Base-by-base conservation (phyloP, 2,888 invertebrate species). In the Melanostoma mellinum region DNA sequence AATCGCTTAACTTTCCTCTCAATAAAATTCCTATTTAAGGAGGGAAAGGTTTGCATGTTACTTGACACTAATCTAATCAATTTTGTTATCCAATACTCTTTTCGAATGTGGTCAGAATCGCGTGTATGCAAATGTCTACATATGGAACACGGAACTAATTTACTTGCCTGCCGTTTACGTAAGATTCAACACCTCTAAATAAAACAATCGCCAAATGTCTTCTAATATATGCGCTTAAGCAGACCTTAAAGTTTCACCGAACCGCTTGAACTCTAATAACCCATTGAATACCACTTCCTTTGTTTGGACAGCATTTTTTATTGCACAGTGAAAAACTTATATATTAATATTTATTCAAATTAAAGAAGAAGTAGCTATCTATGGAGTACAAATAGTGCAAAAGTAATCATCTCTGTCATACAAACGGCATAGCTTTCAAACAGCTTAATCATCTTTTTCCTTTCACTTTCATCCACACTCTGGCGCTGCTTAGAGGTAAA, bases 401-500 rank as follows among this genome's bases (percentile, higher is more conserved):
- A 72, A 79, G 71, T 50, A 71, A 84, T 78, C 60, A 74, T 78
- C 82, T 74, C 74, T 53, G 74, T 84, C 73, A 60, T 53, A 74
- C 74, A 71, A 71, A 53, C 38, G 71, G 65, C 74, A 71, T 84
- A 73, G 84, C 78, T 84, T 79, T 84, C 79, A 84, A 84, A 79
- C 84, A 61, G 79, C 84, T 84, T 75, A 79, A 84, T 84, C 84
- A 79, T 79, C 75, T 79, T 79, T 81, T 79, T 71, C 82, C 84
- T 84, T 84, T 84, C 84, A 79, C 84, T 84, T 84, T 79, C 78
- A 61, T 82, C 73, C 46, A 69, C 56, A 46, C 50, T 53, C 61
- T 58, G 30, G 36, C 32, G 10, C 20, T 20, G 20, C 20, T 20
- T 20, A 20, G 20, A 20, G 20, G 36, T 35, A 9, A 46, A 35